phyloP scores from a whole-genome alignment of 2,888 invertebrate genomes.

The Eupithecia exiguata region DNA sequence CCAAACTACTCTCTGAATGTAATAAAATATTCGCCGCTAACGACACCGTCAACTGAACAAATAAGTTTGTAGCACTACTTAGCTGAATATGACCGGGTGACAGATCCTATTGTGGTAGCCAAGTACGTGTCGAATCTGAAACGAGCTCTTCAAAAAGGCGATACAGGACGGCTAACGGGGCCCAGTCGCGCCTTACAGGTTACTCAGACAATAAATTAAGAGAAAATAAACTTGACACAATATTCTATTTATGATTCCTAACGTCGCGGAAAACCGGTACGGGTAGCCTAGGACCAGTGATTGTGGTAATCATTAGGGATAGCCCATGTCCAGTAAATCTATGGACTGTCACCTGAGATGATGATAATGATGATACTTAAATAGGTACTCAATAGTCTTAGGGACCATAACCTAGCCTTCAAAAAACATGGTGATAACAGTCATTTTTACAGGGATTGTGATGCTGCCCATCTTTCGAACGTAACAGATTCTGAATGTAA shows the following conservation, averaged over 20 bases:
- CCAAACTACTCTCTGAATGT: background rate
- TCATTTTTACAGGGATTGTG: background rate
- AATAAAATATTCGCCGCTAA: slow-evolving; percentile 4
- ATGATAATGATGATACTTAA: background rate
- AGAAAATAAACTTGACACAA: slow-evolving; percentile 43
- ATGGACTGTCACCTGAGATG: background rate
- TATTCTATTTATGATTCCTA: background rate
- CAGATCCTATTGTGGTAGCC: slow-evolving; percentile 72
- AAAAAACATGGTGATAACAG: background rate
- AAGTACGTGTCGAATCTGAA: slow-evolving; percentile 80
- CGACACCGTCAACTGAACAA: slow-evolving; percentile 1
- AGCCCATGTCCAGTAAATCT: background rate
- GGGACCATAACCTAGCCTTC: background rate
- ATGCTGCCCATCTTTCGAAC: too few species aligned
- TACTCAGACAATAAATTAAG: slow-evolving; percentile 61
- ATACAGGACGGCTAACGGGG: slow-evolving; percentile 78
- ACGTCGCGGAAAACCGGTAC: background rate
- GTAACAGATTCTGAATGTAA: too few species aligned
- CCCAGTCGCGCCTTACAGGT: slow-evolving; percentile 51
- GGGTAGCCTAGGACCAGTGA: background rate
- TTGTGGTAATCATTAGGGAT: background rate
- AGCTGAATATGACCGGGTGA: slow-evolving; percentile 72
- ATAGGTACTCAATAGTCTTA: background rate
- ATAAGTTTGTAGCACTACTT: slow-evolving; percentile 41
- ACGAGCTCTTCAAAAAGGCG: slow-evolving; percentile 75